Conservation (phyloP, 2,888 invertebrate genomes). For the Luperina testacea region DNA sequence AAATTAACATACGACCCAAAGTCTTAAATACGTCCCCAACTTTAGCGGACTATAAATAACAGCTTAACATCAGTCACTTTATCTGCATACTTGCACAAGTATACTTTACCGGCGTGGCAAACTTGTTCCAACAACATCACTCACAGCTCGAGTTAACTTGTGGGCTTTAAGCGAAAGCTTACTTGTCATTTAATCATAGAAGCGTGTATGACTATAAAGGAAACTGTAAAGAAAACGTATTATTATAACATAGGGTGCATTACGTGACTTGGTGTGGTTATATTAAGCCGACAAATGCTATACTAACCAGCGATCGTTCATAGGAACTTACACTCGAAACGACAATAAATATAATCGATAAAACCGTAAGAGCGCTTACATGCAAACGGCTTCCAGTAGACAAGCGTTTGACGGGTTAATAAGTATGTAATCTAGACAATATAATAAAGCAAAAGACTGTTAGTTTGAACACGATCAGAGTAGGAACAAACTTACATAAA, state of each 20-base stretch:
- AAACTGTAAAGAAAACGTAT: background rate
- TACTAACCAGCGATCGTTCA: no score
- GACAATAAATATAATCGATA: no score
- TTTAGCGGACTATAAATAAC: constrained; percentile 6
- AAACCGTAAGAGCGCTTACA: no score
- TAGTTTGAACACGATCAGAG: no score
- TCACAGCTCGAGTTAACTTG: constrained; percentile 29
- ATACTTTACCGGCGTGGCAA: constrained; percentile 7
- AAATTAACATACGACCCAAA: no score
- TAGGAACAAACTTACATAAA: background rate
- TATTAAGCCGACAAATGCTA: background rate
- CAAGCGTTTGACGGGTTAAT: no score
- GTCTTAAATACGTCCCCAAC: background rate
- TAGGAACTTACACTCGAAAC: no score
- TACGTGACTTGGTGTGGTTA: background rate
- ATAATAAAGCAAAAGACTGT: background rate
- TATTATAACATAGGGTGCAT: background rate
- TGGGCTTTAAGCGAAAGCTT: background rate
- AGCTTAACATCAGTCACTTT: background rate
- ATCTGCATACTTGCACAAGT: constrained; percentile 34
- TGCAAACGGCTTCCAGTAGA: no score
- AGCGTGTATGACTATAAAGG: no score
- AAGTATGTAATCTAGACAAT: background rate
- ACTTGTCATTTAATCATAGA: constrained; percentile 13
- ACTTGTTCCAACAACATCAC: constrained; percentile 30